Base-by-base conservation (phyloP, 53 echinoderm and acorn worm genomes). In the Holothuria scabra region DNA sequence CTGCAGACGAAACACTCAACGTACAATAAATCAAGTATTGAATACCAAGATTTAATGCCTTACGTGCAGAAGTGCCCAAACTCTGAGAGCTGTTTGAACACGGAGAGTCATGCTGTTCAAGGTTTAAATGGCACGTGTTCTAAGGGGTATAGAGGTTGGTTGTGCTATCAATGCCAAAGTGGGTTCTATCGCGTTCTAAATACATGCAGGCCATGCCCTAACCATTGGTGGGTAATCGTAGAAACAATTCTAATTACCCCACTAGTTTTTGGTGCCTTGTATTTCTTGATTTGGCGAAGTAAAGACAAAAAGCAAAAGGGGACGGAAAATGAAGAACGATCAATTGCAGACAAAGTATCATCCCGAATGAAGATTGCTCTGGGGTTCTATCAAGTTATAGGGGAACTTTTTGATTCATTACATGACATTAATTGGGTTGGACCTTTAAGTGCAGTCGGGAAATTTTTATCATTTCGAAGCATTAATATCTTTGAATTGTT, bases 301-400 rank as follows among this genome's bases (percentile, higher is more conserved):
- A 71, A 71, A 20, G 48, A 71, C 41, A 70, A 41, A 20, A 41
- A 8, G 5, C 35, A 4, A n/a, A 68, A 70, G 23, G n/a, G 21
- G 21, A 16, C 14, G 1, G 28, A 8, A 38, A 70, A 19, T 5
- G 46, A 70, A 18, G n/a, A n/a, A 18, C 38, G 70, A 70, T 10
- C 70, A 1, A 4, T 70, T 41, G 46, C 46, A 18, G 46, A 71
- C 22, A 71, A 71, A 71, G 44, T 71, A 38, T 71, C 38, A 0
- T 38, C 71, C 41, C 46, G 71, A 71, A 46, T 71, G 12, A 71
- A 71, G 9, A 71, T 71, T 5, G 71, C 48, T 7, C 71, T 71
- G 19, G 71, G 71, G 16, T 71, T 71, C 48, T 71, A 71, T 71
- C 71, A 71, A 71, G 71, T 71, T 23, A 44, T 44, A 46, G 71